A percentile compares a stretch with the other conserved stretches of the same genome.
phyloP scores from a whole-genome alignment of 2,113 vertebrate species.

The Bos indicus region DNA sequence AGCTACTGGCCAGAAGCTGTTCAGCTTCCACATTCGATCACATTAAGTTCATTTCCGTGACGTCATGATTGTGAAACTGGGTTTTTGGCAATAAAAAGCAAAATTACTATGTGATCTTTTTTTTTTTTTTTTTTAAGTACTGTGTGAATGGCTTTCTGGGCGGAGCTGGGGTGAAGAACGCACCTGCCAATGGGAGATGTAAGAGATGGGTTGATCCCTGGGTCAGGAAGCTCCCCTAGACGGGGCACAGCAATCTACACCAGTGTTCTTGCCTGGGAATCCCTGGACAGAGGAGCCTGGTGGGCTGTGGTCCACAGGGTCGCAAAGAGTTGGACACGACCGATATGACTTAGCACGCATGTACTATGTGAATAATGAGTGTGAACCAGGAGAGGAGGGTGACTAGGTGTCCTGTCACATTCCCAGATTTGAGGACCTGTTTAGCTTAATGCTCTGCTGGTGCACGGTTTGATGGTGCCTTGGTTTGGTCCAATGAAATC shows the following conservation, averaged over 20 bases:
- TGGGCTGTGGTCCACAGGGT: neutral
- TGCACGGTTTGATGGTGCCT: rapidly evolving
- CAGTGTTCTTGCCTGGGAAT: neutral
- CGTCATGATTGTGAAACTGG: neutral
- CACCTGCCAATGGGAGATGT: neutral
- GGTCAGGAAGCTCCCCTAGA: neutral
- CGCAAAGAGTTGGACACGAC: neutral
- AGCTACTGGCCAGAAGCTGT: too few species aligned
- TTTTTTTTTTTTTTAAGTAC: neutral
- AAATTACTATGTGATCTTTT: neutral
- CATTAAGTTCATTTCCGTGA: neutral
- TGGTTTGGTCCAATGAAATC: neutral
- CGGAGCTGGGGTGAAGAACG: neutral
- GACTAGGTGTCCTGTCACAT: rapidly evolving
- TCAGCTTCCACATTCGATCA: rapidly evolving
- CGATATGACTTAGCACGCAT: neutral
- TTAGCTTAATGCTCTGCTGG: too few species aligned
- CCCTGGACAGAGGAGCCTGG: neutral
- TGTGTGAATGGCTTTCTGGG: neutral
- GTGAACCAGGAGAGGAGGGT: neutral
- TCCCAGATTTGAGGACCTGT: neutral
- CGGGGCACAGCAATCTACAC: neutral
- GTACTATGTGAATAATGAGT: rapidly evolving
- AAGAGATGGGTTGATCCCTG: neutral
- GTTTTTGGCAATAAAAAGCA: neutral